A percentile compares a stretch with the other conserved stretches of the same genome.
Conservation (phyloP, 2,888 invertebrate genomes). For the Cepaea hortensis region DNA sequence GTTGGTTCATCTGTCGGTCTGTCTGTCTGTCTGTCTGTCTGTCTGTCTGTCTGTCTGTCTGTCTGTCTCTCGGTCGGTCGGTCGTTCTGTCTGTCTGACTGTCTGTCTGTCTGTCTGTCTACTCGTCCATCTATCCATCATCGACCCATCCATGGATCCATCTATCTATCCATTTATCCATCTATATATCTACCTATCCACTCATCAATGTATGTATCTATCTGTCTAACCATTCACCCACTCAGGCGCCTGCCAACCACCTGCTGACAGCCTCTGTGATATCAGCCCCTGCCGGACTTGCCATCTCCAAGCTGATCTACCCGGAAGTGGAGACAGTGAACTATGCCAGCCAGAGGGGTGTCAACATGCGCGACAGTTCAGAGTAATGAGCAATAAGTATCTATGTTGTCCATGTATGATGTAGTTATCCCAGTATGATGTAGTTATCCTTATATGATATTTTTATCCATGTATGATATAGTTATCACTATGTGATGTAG, state of each 20-base stretch:
- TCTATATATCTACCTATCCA: too few species aligned
- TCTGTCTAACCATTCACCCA: too few species aligned
- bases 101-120: not conserved
- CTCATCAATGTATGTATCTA: too few species aligned
- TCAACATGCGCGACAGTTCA: slow-evolving; percentile 23
- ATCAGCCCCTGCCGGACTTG: slow-evolving; percentile 60
- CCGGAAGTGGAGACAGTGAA: slow-evolving; percentile 52
- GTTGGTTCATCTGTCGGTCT: too few species aligned
- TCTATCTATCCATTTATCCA: too few species aligned
- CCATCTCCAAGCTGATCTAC: slow-evolving; percentile 55
- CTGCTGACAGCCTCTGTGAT: slow-evolving; percentile 58
- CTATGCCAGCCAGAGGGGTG: slow-evolving; percentile 2
- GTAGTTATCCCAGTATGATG: too few species aligned
- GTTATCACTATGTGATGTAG: too few species aligned
- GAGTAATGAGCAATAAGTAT: not conserved
- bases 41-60: slow-evolving; percentile 11
- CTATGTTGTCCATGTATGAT: too few species aligned
- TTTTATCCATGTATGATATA: too few species aligned
- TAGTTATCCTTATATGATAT: too few species aligned
- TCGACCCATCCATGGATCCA: too few species aligned
- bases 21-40: not conserved
- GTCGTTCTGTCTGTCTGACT: slow-evolving; percentile 1
- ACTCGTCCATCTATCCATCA: too few species aligned
- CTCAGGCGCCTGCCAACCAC: slow-evolving; percentile 54
- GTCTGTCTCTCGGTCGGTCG: not conserved